Base-by-base conservation (phyloP, 2,888 invertebrate species). In the Loripinus fragilis region DNA sequence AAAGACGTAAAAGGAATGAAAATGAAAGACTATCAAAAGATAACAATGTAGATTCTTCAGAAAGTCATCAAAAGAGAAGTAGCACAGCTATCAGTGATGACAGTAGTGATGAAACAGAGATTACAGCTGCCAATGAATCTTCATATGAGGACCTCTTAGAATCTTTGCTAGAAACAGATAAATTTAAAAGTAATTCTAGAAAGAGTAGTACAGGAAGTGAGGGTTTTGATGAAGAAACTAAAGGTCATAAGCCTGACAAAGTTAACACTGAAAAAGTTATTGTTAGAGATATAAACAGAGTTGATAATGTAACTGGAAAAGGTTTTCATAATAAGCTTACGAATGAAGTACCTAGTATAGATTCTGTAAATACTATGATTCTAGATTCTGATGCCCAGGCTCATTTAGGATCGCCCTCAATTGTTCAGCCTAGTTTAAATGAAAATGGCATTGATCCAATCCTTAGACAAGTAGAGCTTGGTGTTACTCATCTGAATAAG, bases 131-230 rank as follows among this genome's bases (percentile, higher is more conserved):
- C 30, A 60, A 33, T 60, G 60, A 60, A 60, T 33, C 60, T 10
- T 60, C 60, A 15, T 60, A 60, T 60, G 60, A 60, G 20, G 60
- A 60, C 10, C 33, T 60, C 30, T 20, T 60, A 8, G 60, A 60
- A 15, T 60, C 60, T 20, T 20, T 33, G 3, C 33, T 60, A 20
- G 60, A 60, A 30, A n/a, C 30, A 17, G 33, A 33, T 17, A 25
- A 60, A 20, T 12, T 60, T 10, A 33, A 60, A 60, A 60, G n/a
- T 60, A 33, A 10, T 20, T n/a, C 23, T 10, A 60, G 23, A 60
- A 60, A 33, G 33, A 17, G 23, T 33, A 60, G 17, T 30, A 28
- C 60, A 10, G 60, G 23, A 20, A 60, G 33, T 60, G 60, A 60
- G 5, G 60, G 17, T 7, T 60, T 60, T 3, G 60, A 33, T 17